Percentiles rank a stretch among this genome's conserved stretches.
These are phyloP conservation scores for Pimephales promelas DNA, from an alignment of 2,113 vertebrate genomes.

Conservation along the genomic window DNA sequence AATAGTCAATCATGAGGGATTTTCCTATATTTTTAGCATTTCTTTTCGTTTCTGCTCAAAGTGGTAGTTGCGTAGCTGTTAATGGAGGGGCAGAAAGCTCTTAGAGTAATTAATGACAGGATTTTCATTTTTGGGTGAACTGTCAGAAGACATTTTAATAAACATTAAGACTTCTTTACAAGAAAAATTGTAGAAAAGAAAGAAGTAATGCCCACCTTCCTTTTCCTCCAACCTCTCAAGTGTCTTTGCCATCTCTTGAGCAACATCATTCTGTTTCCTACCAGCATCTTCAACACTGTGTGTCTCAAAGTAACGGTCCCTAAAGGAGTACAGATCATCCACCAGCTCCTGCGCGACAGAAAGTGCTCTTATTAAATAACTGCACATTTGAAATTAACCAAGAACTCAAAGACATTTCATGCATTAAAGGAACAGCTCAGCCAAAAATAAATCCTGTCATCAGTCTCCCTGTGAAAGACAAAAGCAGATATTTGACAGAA, in stretches of 20 bases:
- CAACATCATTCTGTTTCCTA: conserved; percentile 80
- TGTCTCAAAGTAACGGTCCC: conserved; percentile 87
- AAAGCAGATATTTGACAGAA: not conserved
- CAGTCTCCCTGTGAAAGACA: not conserved
- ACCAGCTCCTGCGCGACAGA: conserved; percentile 78
- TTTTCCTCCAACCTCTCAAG: conserved; percentile 78
- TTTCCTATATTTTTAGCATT: too few species aligned
- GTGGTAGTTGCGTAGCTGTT: too few species aligned
- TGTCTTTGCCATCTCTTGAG: conserved; percentile 75
- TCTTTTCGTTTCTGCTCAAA: too few species aligned
- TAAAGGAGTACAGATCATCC: conserved; percentile 82
- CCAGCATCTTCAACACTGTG: conserved; percentile 81
- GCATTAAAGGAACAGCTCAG: not conserved
- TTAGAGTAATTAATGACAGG: too few species aligned
- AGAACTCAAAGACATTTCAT: not conserved
- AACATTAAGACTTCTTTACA: not conserved
- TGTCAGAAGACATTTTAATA: not conserved
- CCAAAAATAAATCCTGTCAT: not conserved
- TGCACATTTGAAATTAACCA: not conserved
- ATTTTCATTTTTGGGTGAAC: too few species aligned
- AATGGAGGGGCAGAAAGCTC: too few species aligned
- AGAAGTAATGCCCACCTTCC: conserved; percentile 69
- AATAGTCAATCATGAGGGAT: not conserved
- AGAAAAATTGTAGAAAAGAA: not conserved
- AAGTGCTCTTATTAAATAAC: not conserved